These are phyloP conservation scores for Lanius collurio DNA, from an alignment of 2,113 vertebrate species.

Conservation along the genomic window DNA sequence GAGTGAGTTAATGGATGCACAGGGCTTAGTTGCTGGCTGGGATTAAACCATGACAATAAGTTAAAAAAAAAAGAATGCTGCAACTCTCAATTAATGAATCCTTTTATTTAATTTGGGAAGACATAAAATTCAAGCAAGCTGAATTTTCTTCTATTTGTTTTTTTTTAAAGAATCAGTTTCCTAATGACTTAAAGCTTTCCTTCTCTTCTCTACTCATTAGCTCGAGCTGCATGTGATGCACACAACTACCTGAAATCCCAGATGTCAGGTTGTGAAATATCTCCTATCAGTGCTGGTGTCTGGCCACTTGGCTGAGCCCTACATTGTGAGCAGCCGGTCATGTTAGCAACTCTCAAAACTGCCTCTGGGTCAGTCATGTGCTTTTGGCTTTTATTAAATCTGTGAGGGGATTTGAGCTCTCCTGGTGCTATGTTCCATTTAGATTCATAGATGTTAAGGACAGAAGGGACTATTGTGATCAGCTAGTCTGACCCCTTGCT, in stretches of 20 bases:
- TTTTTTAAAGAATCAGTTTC: neutral
- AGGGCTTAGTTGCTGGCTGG: neutral
- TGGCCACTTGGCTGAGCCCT: slow-evolving; percentile 44
- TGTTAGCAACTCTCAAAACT: neutral
- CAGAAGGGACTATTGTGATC: slow-evolving; percentile 11
- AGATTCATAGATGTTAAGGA: neutral
- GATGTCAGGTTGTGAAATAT: neutral
- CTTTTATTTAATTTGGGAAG: neutral
- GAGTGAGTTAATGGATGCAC: neutral
- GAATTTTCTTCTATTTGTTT: neutral
- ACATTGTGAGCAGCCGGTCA: slow-evolving; percentile 33
- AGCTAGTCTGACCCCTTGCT: neutral
- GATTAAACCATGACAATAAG: neutral
- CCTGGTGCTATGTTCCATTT: slow-evolving; percentile 10
- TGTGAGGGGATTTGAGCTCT: slow-evolving; percentile 38
- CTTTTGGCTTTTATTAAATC: slow-evolving; percentile 47
- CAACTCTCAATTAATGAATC: neutral
- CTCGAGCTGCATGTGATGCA: neutral
- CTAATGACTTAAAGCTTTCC: neutral
- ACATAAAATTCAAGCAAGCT: neutral
- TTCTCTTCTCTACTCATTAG: rapidly evolving
- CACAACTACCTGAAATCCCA: slow-evolving; percentile 9
- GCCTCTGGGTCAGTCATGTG: slow-evolving; percentile 58
- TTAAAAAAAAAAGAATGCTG: neutral
- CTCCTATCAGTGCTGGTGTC: neutral